Evolutionary conservation across 2,113 vertebrate genomes (phyloP).

Genomic region (Nycticebus coucang): DNA sequence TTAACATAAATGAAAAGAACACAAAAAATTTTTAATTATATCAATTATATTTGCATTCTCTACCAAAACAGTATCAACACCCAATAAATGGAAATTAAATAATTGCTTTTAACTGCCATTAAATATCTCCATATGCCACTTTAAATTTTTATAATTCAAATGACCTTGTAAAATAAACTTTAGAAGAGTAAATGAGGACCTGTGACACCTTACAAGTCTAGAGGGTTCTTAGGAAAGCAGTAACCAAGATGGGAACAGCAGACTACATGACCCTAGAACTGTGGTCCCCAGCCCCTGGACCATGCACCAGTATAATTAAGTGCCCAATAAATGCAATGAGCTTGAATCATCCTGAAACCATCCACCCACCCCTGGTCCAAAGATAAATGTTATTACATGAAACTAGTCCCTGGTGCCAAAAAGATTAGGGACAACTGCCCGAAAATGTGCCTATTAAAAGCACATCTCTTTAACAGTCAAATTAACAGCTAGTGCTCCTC

Average conservation of each 20-base stretch:
- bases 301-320: no score
- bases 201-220: neutral
- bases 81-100: neutral
- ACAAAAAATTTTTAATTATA: neutral
- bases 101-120: neutral
- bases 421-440: no score
- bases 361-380: no score
- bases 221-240: neutral
- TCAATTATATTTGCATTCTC: neutral
- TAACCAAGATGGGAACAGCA: neutral
- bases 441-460: neutral
- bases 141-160: neutral
- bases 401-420: no score
- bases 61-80: slow-evolving; percentile 13
- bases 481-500: neutral
- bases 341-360: no score
- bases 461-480: neutral
- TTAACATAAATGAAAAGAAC: neutral
- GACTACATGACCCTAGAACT: neutral
- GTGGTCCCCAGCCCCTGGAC: no score
- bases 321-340: no score
- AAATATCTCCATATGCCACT: neutral
- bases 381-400: no score
- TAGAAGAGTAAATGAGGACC: neutral
- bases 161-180: neutral